Percentiles rank a stretch among this genome's conserved stretches.
These are phyloP conservation scores for Cantharis rufa DNA, from an alignment of 2,888 invertebrate species.

Conservation along the genomic window DNA sequence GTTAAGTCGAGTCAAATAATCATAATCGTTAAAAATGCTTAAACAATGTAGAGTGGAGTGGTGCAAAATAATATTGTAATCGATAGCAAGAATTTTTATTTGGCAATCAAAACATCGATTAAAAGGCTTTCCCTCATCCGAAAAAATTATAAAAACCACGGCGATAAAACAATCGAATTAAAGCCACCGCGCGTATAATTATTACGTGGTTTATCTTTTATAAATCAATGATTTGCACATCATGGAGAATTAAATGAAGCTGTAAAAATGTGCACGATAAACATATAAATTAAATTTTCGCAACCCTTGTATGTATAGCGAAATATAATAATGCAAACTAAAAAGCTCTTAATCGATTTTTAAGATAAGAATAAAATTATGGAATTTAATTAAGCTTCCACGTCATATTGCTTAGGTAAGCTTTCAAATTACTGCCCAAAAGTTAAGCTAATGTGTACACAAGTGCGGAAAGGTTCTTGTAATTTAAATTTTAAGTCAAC, in stretches of 20 bases:
- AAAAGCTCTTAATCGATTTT: slow-evolving; percentile 5
- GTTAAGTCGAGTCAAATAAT: neutral
- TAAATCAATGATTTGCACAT: neutral
- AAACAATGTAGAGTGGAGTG: neutral
- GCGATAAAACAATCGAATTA: neutral
- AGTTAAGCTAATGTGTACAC: slow-evolving; percentile 26
- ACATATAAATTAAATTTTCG: neutral
- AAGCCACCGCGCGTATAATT: neutral
- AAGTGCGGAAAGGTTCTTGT: slow-evolving; percentile 18
- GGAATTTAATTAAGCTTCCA: slow-evolving; percentile 25
- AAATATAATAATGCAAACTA: neutral
- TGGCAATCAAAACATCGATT: neutral
- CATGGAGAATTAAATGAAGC: neutral
- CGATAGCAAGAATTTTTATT: neutral
- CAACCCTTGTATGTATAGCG: neutral
- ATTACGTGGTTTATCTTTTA: neutral
- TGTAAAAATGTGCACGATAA: neutral
- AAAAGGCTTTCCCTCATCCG: neutral
- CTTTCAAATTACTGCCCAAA: slow-evolving; percentile 23
- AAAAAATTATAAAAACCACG: neutral
- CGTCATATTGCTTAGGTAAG: slow-evolving; percentile 25
- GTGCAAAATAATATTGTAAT: too few species aligned
- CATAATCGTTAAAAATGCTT: neutral
- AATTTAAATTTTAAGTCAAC: slow-evolving; percentile 16
- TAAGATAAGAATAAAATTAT: slow-evolving; percentile 26